Conservation (phyloP, 1,140 invertebrate genomes). For the Tetranychus cinnabarinus region DNA sequence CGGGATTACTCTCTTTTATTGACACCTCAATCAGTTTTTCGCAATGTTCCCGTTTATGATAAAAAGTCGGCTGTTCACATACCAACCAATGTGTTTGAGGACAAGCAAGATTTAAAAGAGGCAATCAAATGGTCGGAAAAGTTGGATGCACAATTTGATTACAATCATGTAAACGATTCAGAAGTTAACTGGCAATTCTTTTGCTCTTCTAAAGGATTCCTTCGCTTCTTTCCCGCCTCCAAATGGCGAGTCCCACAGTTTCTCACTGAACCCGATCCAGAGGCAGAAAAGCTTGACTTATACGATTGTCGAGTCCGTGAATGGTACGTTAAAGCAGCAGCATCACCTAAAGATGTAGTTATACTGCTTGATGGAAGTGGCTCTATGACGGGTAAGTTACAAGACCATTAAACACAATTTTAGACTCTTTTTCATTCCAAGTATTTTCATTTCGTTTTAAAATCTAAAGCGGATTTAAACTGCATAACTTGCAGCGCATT, state of each 20-base stretch:
- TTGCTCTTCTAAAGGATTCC: constrained; percentile 67
- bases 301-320: constrained; percentile 65
- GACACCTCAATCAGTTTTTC: constrained; percentile 25
- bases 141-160: constrained; percentile 54
- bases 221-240: constrained; percentile 56
- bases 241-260: constrained; percentile 5
- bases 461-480: neutral
- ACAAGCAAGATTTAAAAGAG: constrained; percentile 36
- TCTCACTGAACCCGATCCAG: neutral
- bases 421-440: neutral
- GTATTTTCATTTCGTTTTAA: neutral
- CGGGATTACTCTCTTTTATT: neutral
- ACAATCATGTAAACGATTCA: constrained; percentile 63
- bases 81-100: constrained; percentile 79
- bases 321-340: constrained; percentile 92
- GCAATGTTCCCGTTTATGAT: constrained; percentile 49
- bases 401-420: neutral
- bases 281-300: constrained; percentile 31
- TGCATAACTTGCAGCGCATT: too few relatives aligned
- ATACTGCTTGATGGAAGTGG: constrained; percentile 83
- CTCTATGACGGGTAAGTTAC: constrained; percentile 73
- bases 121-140: constrained; percentile 63
- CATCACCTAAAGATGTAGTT: constrained; percentile 87
- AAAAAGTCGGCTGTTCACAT: constrained; percentile 67
- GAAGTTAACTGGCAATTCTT: constrained; percentile 89